Percentiles rank a stretch among this genome's conserved stretches.
Conservation (phyloP, 2,888 invertebrate species). For the Nephrotoma guestfalica region DNA sequence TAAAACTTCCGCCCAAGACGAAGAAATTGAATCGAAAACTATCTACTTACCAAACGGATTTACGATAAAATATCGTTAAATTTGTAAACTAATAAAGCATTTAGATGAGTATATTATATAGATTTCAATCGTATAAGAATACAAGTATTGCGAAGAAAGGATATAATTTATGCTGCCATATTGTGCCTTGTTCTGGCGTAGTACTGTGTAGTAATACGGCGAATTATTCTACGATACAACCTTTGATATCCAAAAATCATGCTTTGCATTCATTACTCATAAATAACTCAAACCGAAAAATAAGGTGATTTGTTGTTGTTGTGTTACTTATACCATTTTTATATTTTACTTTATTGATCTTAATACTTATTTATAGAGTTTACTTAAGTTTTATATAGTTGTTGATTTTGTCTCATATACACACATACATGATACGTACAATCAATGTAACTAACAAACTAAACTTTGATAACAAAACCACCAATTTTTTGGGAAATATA, state of each 20-base stretch:
- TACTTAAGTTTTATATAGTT: background rate
- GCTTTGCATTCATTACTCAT: background rate
- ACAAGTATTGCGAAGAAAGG: background rate
- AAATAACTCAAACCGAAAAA: background rate
- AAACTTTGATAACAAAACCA: background rate
- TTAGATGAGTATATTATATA: background rate
- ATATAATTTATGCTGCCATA: background rate
- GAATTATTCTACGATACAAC: background rate
- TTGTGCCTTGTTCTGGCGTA: background rate
- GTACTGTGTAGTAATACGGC: background rate
- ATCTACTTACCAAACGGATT: background rate
- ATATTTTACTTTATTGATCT: background rate
- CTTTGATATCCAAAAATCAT: background rate
- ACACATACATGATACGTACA: background rate
- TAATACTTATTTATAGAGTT: background rate
- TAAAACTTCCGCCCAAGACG: background rate
- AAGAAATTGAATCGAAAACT: background rate
- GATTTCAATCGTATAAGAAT: background rate
- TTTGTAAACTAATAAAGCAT: background rate
- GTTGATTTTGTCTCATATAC: background rate
- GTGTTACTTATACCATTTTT: background rate
- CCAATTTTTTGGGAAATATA: background rate
- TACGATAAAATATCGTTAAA: background rate
- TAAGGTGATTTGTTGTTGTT: background rate
- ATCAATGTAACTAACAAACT: background rate